Evolutionary conservation across 2,888 invertebrate genomes (phyloP), one percentile per base, ranked within the genome.

Genomic region (Zygaena filipendulae): DNA sequence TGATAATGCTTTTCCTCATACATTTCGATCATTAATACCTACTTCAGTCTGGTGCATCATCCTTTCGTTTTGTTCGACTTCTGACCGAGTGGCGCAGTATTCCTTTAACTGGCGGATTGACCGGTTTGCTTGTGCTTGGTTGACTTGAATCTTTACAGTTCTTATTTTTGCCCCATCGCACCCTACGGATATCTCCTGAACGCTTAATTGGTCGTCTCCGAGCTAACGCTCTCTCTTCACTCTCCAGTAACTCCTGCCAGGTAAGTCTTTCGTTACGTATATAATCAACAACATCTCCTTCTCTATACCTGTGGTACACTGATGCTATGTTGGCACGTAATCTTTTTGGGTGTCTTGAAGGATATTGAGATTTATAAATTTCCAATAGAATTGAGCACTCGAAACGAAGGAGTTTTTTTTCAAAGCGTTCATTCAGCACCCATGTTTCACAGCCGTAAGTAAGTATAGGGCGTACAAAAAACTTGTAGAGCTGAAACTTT

Each of bases 371-470:
- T 42, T 59, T 64, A 34, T 53, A 62, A 23, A 67, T 61, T 45
- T 57, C 46, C 11, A 48, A 23, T n/a, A 67, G 40, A 25, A 59
- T 42, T 0, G 43, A 35, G 20, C 29, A 34, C 45, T 67, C 66
- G 26, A 59, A 67, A 4, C 45, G 45, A 9, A 49, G 29, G 2
- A 67, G 44, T 37, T 46, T 56, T 29, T 29, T 47, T 7, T 39
- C 38, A 11, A 35, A 43, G 3, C 20, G 23, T 3, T 38, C 26
- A 25, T 52, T 38, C 8, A 64, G 41, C 1, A 33, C 39, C 67
- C 67, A 67, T n/a, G 62, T 33, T 43, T 67, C 67, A 35, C 66
- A 67, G 3, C 62, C 63, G 25, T 64, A 64, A 3, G 61, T 57
- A 3, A 67, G 52, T 12, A 67, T 64, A 3, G 67, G 62, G 25